Base-by-base conservation (phyloP, 1,140 invertebrate genomes). In the Leptinotarsa defecta region DNA sequence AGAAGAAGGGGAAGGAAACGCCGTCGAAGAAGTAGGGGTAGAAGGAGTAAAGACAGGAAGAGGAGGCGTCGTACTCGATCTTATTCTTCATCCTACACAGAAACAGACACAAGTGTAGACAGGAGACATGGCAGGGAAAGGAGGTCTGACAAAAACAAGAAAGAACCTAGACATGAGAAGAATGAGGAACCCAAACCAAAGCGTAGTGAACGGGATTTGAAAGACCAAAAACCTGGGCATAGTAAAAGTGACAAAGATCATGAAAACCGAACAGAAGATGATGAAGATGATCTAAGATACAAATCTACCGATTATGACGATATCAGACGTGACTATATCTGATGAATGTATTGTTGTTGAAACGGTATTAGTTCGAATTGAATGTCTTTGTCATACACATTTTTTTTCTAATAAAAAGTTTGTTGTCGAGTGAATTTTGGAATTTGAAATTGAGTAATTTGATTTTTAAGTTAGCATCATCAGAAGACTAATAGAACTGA, bases 1-100 rank as follows among this genome's bases (percentile, higher is more conserved):
- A 48, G 68, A n/a, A 48, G 68, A 11, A 70, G 68, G 48, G 48
- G 68, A 13, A 68, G 67, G 11, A 68, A 34, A 48, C 8, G 61
- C 17, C 17, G 61, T 0, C 61, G 61, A n/a, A 62, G 61, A 20
- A 62, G 61, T 62, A 19, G 5, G 1, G 20, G 17, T 20, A 19
- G 2, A 13, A 19, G 17, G 15, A 20, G 20, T 62, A 62, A 62
- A 62, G 61, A 62, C 1, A 62, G 61, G 3, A 43, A 11, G 3
- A 43, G 8, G 8, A 43, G 34, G 34, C 34, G 34, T 43, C 34
- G 63, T 62, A 62, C 61, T 15, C 3, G 63, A 64, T 64, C 63
- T 20, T 19, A 19, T 64, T 64, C 63, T 20, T 64, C 63, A 15
- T 64, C 63, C 19, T 20, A 19, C 34, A 43, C 34, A 11, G 61